phyloP scores from a whole-genome alignment of 1,140 invertebrate genomes.

The Zaprionus africanus region DNA sequence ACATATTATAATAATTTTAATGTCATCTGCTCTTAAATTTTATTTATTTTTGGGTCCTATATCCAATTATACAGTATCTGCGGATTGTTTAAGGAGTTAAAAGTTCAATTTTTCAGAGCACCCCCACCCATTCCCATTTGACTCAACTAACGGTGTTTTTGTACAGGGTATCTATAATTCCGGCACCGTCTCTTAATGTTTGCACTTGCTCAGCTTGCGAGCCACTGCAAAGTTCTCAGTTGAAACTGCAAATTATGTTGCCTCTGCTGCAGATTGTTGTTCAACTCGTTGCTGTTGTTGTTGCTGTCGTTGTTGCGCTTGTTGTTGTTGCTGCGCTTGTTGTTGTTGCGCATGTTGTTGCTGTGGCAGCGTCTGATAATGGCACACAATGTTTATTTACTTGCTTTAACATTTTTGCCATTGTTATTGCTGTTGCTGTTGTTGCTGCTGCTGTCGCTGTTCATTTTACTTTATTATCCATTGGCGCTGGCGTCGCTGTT shows the following conservation, averaged over 20 bases:
- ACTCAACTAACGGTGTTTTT: too few species aligned
- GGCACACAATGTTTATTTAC: constrained; percentile 79
- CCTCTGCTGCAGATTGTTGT: constrained; percentile 63
- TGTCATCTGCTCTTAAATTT: too few species aligned
- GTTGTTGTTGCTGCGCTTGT: constrained; percentile 50
- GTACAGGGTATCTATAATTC: background rate
- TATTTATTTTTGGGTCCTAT: too few species aligned
- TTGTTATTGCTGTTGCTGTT: constrained; percentile 21
- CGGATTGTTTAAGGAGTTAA: too few species aligned
- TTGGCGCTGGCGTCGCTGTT: constrained; percentile 12
- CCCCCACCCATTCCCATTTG: too few species aligned
- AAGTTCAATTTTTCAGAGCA: too few species aligned
- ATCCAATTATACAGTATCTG: too few species aligned
- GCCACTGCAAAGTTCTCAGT: constrained; percentile 75
- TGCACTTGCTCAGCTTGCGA: constrained; percentile 47
- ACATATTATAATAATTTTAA: too few species aligned
- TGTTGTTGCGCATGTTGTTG: too few species aligned
- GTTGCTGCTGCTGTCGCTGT: constrained; percentile 53
- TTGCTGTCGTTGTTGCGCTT: constrained; percentile 33
- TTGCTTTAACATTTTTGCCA: constrained; percentile 72
- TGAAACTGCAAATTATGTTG: constrained; percentile 78
- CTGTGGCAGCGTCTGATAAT: constrained; percentile 72
- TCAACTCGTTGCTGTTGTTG: constrained; percentile 37
- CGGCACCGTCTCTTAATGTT: background rate
- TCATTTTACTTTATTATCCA: constrained; percentile 71